Evolutionary conservation across 2,113 vertebrate species (phyloP).

Genomic region (Turnix velox): DNA sequence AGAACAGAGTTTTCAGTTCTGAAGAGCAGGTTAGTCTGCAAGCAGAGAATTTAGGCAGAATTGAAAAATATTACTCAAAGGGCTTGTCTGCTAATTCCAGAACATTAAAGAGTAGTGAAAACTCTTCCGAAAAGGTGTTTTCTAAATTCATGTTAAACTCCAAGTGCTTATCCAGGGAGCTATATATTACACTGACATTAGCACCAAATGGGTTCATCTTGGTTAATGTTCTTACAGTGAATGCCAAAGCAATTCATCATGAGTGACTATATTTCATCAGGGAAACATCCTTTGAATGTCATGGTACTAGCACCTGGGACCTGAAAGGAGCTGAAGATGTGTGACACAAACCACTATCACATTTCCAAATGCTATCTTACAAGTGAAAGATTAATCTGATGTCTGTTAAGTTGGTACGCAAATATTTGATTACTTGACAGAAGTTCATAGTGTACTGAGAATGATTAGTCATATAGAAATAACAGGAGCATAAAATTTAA

Average conservation of each 20-base stretch:
- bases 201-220: conserved; percentile 62
- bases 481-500: neutral
- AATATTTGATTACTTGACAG: neutral
- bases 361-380: neutral
- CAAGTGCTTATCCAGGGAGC: conserved; percentile 39
- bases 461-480: neutral
- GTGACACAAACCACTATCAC: conserved; percentile 3
- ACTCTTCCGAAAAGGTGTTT: conserved; percentile 10
- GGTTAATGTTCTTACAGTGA: conserved; percentile 62
- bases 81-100: neutral
- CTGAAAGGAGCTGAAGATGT: neutral
- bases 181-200: conserved; percentile 61
- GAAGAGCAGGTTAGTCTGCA: neutral
- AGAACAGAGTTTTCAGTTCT: neutral
- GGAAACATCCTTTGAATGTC: conserved; percentile 60
- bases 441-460: neutral
- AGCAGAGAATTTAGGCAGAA: neutral
- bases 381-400: neutral
- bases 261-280: conserved; percentile 28
- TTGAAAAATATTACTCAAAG: neutral
- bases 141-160: conserved; percentile 42
- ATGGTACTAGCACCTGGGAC: neutral
- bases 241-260: conserved; percentile 64
- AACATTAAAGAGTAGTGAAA: neutral
- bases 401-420: neutral